These are phyloP conservation scores for Drosophila testacea DNA, from an alignment of 2,888 invertebrate genomes.

Conservation along the genomic window DNA sequence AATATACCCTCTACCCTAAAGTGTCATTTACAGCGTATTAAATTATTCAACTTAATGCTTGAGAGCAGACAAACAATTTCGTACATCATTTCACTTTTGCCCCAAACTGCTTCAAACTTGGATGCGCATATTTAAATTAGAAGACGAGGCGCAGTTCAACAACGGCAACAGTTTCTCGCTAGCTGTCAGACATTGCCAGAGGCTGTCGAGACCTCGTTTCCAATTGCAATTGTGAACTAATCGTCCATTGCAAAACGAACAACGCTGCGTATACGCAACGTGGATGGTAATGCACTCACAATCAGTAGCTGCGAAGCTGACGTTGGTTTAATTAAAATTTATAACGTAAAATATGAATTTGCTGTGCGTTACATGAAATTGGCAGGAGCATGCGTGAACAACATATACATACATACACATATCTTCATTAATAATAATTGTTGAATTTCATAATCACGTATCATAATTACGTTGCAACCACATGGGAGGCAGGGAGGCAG, in stretches of 20 bases:
- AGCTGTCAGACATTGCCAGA: constrained; percentile 10
- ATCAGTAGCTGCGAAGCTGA: constrained; percentile 3
- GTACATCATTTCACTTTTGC: constrained; percentile 42
- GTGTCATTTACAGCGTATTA: neutral
- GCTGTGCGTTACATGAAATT: constrained; percentile 15
- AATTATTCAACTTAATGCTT: constrained; percentile 29
- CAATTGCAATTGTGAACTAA: constrained; percentile 39
- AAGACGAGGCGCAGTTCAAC: constrained; percentile 8
- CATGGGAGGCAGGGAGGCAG: neutral
- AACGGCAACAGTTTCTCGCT: constrained; percentile 6
- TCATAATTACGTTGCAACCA: constrained; percentile 27
- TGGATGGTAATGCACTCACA: constrained; percentile 12
- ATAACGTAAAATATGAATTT: constrained; percentile 32
- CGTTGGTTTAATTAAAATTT: constrained; percentile 49
- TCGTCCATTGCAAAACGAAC: constrained; percentile 30
- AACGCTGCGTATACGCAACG: constrained; percentile 41
- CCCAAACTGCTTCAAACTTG: constrained; percentile 14
- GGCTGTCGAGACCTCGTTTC: constrained; percentile 25
- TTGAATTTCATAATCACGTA: constrained; percentile 54
- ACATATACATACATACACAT: constrained; percentile 32
- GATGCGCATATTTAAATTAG: constrained; percentile 42
- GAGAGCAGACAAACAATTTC: constrained; percentile 39
- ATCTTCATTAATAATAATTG: constrained; percentile 63
- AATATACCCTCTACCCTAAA: neutral
- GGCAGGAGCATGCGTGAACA: constrained; percentile 21